Evolutionary conservation across 2,113 vertebrate genomes (phyloP).

Genomic region (Mirounga angustirostris): DNA sequence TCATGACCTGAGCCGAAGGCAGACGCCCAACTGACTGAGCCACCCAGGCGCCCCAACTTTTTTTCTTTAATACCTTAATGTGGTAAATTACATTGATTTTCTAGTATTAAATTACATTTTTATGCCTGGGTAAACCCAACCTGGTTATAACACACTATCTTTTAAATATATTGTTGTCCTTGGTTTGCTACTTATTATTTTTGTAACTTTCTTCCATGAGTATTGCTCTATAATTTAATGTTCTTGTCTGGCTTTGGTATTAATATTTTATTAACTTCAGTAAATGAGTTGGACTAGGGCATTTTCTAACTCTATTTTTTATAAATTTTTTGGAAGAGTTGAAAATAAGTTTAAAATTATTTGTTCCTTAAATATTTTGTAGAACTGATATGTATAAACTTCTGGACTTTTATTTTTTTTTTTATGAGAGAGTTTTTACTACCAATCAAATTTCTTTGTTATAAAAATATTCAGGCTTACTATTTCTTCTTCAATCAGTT

Average conservation of each 20-base stretch:
- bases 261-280: slow-evolving; percentile 20
- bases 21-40: too few relatives aligned
- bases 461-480: not conserved
- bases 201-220: not conserved
- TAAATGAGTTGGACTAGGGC: not conserved
- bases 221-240: not conserved
- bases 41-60: not conserved
- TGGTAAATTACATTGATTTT: not conserved
- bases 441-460: not conserved
- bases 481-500: not conserved
- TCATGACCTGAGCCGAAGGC: too few relatives aligned
- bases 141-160: not conserved
- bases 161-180: not conserved
- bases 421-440: slow-evolving; percentile 14
- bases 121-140: not conserved
- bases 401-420: not conserved
- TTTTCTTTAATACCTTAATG: not conserved
- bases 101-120: not conserved
- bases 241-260: not conserved
- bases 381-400: not conserved
- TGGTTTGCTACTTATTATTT: not conserved
- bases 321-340: not conserved
- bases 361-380: slow-evolving; percentile 14
- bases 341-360: not conserved
- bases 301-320: not conserved